These are phyloP conservation scores for Trichechus manatus DNA, from an alignment of 2,113 vertebrate species.

Conservation along the genomic window DNA sequence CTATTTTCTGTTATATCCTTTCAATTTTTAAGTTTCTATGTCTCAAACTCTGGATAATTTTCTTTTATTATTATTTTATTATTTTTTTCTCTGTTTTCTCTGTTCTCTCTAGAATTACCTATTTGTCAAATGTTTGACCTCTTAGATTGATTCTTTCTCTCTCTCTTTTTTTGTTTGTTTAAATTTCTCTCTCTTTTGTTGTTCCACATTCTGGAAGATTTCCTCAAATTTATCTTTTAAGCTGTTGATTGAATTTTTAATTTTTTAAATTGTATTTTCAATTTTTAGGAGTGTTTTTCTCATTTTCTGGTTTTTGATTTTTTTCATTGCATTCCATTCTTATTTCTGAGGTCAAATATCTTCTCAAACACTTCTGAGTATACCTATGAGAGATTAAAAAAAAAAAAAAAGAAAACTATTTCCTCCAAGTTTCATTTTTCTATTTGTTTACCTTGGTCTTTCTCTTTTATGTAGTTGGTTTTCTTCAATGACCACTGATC, in stretches of 20 bases:
- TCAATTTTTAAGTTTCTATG: neutral
- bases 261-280: neutral
- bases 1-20: neutral
- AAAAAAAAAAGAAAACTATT: neutral
- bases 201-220: neutral
- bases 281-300: conserved; percentile 2
- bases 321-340: neutral
- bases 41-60: neutral
- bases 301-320: neutral
- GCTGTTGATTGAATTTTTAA: neutral
- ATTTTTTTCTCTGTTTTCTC: neutral
- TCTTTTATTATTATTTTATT: neutral
- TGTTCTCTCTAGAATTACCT: neutral
- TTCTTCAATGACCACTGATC: conserved; percentile 16
- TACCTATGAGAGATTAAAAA: neutral
- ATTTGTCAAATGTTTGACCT: neutral
- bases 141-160: neutral
- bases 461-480: neutral
- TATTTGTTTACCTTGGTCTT: neutral
- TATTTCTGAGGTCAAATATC: neutral
- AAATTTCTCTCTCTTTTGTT: neutral
- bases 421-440: conserved; percentile 9
- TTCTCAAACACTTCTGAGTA: conserved; percentile 15
- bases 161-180: neutral
- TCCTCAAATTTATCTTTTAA: conserved; percentile 47